Conservation (phyloP, 2,797 vertebrate genomes). For the Sciaenops ocellatus region DNA sequence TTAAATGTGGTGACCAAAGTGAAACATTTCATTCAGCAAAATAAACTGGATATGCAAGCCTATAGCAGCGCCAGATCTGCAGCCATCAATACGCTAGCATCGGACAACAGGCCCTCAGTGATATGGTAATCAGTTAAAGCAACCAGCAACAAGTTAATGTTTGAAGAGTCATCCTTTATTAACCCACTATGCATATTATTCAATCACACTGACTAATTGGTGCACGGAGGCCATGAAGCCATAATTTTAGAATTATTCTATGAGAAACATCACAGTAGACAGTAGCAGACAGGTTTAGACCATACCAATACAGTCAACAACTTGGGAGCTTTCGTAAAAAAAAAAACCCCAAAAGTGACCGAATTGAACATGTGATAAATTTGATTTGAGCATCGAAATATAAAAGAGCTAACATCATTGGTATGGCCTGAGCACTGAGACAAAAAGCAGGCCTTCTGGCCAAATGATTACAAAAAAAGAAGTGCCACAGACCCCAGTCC, state of each 20-base stretch:
- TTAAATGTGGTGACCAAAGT: slow-evolving; percentile 27
- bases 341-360: slow-evolving; percentile 35
- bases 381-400: slow-evolving; percentile 59
- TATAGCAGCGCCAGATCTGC: slow-evolving; percentile 27
- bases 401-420: slow-evolving; percentile 81
- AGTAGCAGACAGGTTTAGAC: slow-evolving; percentile 80
- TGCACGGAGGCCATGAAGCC: slow-evolving; percentile 16
- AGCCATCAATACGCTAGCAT: slow-evolving; percentile 34
- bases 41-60: slow-evolving; percentile 22
- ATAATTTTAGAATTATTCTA: neutral
- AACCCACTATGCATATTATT: slow-evolving; percentile 49
- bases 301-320: slow-evolving; percentile 87
- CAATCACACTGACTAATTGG: slow-evolving; percentile 29
- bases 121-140: slow-evolving; percentile 65
- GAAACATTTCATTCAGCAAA: slow-evolving; percentile 37
- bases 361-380: slow-evolving; percentile 66
- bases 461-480: slow-evolving; percentile 87
- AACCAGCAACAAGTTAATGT: slow-evolving; percentile 48
- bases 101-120: slow-evolving; percentile 73
- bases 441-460: slow-evolving; percentile 74
- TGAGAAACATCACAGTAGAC: slow-evolving; percentile 9
- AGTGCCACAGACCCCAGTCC: slow-evolving; percentile 99
- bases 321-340: slow-evolving; percentile 32
- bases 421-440: slow-evolving; percentile 91
- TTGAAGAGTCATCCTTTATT: slow-evolving; percentile 77